Evolutionary conservation across 2,888 invertebrate genomes (phyloP).

Genomic region (Pandemis heparana): DNA sequence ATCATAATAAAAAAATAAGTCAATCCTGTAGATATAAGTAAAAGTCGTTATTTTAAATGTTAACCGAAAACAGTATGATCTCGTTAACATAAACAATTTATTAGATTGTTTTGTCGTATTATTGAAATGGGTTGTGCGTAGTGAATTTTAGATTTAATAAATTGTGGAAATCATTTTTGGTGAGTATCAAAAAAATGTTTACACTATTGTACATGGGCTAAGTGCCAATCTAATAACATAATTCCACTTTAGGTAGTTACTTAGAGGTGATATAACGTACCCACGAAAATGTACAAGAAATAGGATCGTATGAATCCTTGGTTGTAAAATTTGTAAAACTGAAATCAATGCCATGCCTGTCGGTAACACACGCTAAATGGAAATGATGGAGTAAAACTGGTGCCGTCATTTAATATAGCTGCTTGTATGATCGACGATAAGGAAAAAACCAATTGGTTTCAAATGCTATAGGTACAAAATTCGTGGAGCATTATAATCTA

Average conservation of each 20-base stretch:
- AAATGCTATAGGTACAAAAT: background rate
- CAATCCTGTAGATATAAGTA: conserved; percentile 26
- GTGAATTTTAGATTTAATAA: conserved; percentile 28
- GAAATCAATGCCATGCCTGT: conserved; percentile 23
- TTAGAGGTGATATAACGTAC: conserved; percentile 5
- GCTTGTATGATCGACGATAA: conserved; percentile 6
- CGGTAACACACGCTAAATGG: conserved; percentile 3
- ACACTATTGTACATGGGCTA: no score
- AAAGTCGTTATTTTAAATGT: conserved; percentile 25
- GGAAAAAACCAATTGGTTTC: conserved; percentile 5
- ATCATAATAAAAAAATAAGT: conserved; percentile 43
- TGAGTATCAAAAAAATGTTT: conserved; percentile 14
- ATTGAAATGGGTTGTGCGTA: conserved; percentile 40
- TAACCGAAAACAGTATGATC: conserved; percentile 31
- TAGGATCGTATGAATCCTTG: background rate
- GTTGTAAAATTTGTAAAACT: background rate
- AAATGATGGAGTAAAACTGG: conserved; percentile 21
- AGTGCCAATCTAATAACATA: background rate
- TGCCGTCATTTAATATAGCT: conserved; percentile 17
- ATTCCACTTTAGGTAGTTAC: background rate
- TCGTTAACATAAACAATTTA: conserved; percentile 33
- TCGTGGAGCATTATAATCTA: background rate
- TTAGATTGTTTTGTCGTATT: conserved; percentile 27
- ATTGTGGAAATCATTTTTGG: conserved; percentile 9
- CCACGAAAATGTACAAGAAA: conserved; percentile 9